phyloP scores from a whole-genome alignment of 2,888 invertebrate genomes.

The Pristionchus fissidentatus region DNA sequence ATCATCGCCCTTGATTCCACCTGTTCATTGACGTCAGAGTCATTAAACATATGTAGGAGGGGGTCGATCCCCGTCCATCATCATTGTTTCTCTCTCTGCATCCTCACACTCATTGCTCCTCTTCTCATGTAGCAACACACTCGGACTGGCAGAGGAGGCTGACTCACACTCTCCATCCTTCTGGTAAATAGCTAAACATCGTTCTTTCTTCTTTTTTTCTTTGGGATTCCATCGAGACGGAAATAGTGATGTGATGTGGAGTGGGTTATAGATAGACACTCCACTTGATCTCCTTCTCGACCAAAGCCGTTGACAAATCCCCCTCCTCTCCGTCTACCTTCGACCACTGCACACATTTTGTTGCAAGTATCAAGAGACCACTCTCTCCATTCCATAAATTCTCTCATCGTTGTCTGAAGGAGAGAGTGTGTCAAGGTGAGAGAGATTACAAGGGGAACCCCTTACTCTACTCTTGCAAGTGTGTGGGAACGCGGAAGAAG shows the following conservation, averaged over 20 bases:
- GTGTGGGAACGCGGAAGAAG: neutral
- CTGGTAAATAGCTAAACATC: neutral
- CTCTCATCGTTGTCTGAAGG: neutral
- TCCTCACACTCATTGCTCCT: slow-evolving; percentile 17
- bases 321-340: neutral
- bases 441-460: too few relatives aligned
- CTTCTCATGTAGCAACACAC: slow-evolving; percentile 7
- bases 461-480: neutral
- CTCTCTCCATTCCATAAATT: neutral
- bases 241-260: too few relatives aligned
- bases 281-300: neutral
- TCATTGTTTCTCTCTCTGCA: neutral
- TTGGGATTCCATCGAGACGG: neutral
- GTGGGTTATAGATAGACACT: too few relatives aligned
- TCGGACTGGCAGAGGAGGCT: too few relatives aligned
- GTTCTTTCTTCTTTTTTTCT: neutral
- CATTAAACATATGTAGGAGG: slow-evolving; percentile 35
- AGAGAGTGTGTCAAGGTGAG: too few relatives aligned
- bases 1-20: neutral
- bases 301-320: neutral
- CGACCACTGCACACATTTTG: neutral
- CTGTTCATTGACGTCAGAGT: neutral
- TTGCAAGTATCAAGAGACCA: neutral
- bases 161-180: neutral
- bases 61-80: too few relatives aligned